Evolutionary conservation across 2,113 vertebrate genomes (phyloP), one percentile per base, ranked within the genome.

Genomic region (Ophiodon elongatus): DNA sequence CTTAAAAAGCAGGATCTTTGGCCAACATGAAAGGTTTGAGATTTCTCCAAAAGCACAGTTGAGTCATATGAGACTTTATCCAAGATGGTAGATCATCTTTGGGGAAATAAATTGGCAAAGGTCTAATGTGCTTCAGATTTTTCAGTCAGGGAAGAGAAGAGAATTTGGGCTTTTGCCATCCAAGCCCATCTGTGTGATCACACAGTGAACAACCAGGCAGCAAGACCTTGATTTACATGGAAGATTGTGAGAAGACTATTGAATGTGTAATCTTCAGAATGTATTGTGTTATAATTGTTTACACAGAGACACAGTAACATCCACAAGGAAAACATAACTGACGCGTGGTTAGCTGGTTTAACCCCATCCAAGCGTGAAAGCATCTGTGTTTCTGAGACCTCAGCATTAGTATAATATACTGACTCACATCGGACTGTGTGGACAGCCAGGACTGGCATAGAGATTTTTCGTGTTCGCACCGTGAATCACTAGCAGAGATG

Each of bases 71-170:
- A 80, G 68, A 64, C 15, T 76, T 82, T 11, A 33, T 76, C 33
- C 41, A 41, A 75, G 75, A 57, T 70, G 76, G 79, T 41, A 33
- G 63, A 83, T 68, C 3, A 31, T 80, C 72, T 31, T 21, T 21
- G 68, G 23, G 82, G 76, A 91, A 90, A 90, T 86, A 54, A 87
- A 84, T 2, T 31, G 70, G 60, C 68, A 67, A 67, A 41, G 64
- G 23, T 23, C 79, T 72, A 65, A 83, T 70, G 27, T 82, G 19
- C 19, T 67, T 73, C 45, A 66, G 83, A 73, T 50, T 76, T 43
- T 45, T 82, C 47, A 35, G 27, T 13, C 4, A 80, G 19, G 63
- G 17, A 60, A 33, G 59, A 85, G 74, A 27, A 60, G 39, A 82
- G 64, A 71, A 29, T 68, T 29, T 62, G 50, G 31, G 4, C 4